Base-by-base conservation (phyloP, 2,888 invertebrate species). In the Nematopogon swammerdamellus region DNA sequence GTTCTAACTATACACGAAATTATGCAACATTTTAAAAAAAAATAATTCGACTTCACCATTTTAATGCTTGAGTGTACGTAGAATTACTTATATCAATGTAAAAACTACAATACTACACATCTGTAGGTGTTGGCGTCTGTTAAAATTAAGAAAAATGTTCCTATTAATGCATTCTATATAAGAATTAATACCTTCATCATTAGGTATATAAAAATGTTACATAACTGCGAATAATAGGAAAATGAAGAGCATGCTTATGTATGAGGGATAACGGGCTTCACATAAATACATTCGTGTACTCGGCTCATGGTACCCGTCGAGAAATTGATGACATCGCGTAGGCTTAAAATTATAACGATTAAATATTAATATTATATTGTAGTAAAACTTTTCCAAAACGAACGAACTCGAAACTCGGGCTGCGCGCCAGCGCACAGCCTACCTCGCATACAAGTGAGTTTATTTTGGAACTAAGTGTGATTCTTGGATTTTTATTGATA, bases 381-480 rank as follows among this genome's bases (percentile, higher is more conserved):
- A 80, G 80, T 76, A 68, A 57, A 75, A 76, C 77, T 76, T 80
- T 75, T 80, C 80, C 80, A 80, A 80, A 80, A 80, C 80, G 80
- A 80, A 80, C 80, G 75, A 80, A 80, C 80, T 80, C 80, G 79
- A 80, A 79, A 80, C 73, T 80, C 75, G 80, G 80, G 80, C 77
- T 79, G 75, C 65, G 80, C 79, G 76, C 70, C 63, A 66, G 77
- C 76, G 75, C 77, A 65, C 79, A 79, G 79, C 85, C 85, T 85
- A 83, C 85, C 85, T 85, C 85, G 85, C 85, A 85, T 77, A 82
- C 82, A 85, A 85, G 85, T 85, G 85, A 85, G 85, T 85, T 85
- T 84, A 83, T 85, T 85, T 85, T 85, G 85, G 85, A 81, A 85
- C 83, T 85, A 85, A 84, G 85, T 85, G 85, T 85, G 85, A 85